phyloP scores from a whole-genome alignment of 2,113 vertebrate species.

The Bos javanicus region DNA sequence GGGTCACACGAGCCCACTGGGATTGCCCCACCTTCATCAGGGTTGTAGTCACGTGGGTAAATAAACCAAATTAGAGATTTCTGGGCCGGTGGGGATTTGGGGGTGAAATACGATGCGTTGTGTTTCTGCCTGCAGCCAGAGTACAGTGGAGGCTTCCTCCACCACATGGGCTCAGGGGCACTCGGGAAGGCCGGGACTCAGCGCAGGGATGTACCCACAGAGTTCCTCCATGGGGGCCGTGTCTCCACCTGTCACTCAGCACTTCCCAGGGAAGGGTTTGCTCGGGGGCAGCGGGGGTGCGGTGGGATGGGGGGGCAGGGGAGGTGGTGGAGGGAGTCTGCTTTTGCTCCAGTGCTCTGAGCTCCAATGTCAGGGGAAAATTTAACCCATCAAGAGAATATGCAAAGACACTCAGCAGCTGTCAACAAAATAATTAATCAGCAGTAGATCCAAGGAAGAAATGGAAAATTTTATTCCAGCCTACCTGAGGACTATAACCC shows the following conservation, averaged over 20 bases:
- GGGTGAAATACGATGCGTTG: neutral
- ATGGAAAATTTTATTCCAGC: neutral
- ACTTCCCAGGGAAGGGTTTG: neutral
- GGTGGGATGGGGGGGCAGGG: too few species aligned
- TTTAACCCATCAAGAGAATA: neutral
- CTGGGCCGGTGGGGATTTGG: neutral
- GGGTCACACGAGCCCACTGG: neutral
- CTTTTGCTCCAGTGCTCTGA: neutral
- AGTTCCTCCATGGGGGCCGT: fast-evolving
- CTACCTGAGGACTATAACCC: neutral
- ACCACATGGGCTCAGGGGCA: neutral
- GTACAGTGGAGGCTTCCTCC: too few species aligned
- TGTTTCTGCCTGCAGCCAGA: neutral
- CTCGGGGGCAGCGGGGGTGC: fast-evolving
- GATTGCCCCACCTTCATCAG: neutral
- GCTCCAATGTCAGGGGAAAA: neutral
- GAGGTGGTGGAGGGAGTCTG: too few species aligned
- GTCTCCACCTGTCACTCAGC: neutral
- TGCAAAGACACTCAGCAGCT: neutral
- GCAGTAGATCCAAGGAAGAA: neutral
- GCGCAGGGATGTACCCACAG: neutral
- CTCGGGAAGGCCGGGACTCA: neutral
- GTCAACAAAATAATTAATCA: neutral
- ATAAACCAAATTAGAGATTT: neutral
- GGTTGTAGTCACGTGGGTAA: neutral